phyloP scores from a whole-genome alignment of 2,888 invertebrate genomes.

The Hyalella azteca region DNA sequence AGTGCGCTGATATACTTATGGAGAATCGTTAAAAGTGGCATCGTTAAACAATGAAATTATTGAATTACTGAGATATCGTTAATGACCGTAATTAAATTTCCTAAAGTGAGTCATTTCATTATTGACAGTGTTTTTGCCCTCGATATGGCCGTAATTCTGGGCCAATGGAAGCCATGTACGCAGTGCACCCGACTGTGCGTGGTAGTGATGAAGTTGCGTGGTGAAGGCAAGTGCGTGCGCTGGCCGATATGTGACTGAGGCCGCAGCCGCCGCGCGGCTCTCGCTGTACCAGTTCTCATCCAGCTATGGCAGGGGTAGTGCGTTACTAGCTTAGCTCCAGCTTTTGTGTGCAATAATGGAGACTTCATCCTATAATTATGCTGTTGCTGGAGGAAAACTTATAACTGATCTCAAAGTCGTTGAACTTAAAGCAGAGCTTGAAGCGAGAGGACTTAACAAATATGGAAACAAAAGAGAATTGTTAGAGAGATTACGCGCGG shows the following conservation, averaged over 20 bases:
- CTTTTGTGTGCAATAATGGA: constrained; percentile 44
- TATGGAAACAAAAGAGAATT: constrained; percentile 57
- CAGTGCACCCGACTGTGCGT: neutral
- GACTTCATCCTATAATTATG: constrained; percentile 51
- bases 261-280: neutral
- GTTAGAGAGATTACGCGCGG: constrained; percentile 56
- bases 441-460: constrained; percentile 52
- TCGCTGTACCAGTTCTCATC: constrained; percentile 21
- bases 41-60: too few relatives aligned
- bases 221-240: neutral
- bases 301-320: constrained; percentile 2
- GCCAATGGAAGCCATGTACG: neutral
- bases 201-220: neutral
- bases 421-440: constrained; percentile 55
- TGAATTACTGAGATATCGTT: too few relatives aligned
- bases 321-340: neutral
- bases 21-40: too few relatives aligned
- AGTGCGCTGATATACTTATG: too few relatives aligned
- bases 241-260: neutral
- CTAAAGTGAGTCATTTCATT: too few relatives aligned
- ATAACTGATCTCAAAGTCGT: constrained; percentile 58
- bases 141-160: too few relatives aligned
- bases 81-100: too few relatives aligned
- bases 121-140: too few relatives aligned
- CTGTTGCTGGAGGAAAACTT: constrained; percentile 55